Percentiles rank a stretch among this genome's conserved stretches.
phyloP scores from a whole-genome alignment of 2,888 invertebrate species.

The Pardosa pseudoannulata region DNA sequence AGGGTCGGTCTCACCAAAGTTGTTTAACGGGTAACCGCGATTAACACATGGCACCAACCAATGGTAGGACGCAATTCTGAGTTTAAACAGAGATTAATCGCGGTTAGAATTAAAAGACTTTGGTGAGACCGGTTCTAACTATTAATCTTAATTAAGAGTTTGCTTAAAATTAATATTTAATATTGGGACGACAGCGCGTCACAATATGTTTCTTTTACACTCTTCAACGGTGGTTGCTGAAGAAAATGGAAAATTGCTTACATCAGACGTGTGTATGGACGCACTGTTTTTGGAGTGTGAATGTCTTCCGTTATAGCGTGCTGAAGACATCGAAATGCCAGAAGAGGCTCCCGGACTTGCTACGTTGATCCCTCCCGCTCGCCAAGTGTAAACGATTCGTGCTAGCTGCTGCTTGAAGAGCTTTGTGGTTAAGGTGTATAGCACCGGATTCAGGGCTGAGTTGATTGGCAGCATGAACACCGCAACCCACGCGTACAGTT shows the following conservation, averaged over 20 bases:
- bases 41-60: no score
- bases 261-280: constrained; percentile 46
- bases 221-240: no score
- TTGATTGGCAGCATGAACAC: constrained; percentile 82
- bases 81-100: no score
- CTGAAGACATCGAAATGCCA: constrained; percentile 61
- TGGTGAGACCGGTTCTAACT: no score
- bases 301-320: constrained; percentile 19
- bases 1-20: no score
- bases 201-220: no score
- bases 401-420: constrained; percentile 81
- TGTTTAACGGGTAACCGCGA: no score
- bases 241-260: constrained; percentile 29
- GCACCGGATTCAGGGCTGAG: constrained; percentile 82
- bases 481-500: constrained; percentile 82
- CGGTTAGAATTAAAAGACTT: no score
- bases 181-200: no score
- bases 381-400: constrained; percentile 67
- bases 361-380: constrained; percentile 5
- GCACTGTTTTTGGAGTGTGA: constrained; percentile 44
- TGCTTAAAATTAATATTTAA: no score
- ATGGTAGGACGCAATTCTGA: no score
- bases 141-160: no score
- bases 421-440: constrained; percentile 82
- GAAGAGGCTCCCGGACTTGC: constrained; percentile 45